Percentiles rank a stretch among this genome's conserved stretches.
phyloP scores from a whole-genome alignment of 2,113 vertebrate genomes.

The Callaeas wilsoni region DNA sequence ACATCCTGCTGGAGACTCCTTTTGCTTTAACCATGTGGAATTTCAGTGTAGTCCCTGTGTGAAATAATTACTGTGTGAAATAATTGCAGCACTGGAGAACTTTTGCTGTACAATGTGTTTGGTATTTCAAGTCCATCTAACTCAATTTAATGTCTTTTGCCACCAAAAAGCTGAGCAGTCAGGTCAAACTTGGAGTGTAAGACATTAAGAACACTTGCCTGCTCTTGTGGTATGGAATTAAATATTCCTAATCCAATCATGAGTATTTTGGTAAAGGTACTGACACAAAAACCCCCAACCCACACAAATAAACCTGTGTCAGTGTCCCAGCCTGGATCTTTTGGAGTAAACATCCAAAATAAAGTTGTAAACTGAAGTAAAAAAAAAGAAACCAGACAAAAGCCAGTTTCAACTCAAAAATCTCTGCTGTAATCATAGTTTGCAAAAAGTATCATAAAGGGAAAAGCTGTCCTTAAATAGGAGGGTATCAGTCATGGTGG shows the following conservation, averaged over 20 bases:
- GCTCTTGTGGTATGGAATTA: background rate
- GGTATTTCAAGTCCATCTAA: background rate
- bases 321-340: background rate
- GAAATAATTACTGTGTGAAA: background rate
- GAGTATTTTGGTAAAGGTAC: background rate
- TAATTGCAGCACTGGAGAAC: background rate
- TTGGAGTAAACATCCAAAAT: background rate
- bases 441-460: background rate
- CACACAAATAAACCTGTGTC: background rate
- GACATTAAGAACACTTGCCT: background rate
- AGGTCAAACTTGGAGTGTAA: background rate
- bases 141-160: background rate
- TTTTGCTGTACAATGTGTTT: background rate
- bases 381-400: background rate
- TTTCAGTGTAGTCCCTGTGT: background rate
- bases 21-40: background rate
- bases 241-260: background rate
- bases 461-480: background rate
- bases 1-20: background rate
- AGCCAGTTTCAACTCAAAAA: background rate
- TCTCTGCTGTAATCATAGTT: background rate
- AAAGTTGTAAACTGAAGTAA: background rate
- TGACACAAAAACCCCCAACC: background rate
- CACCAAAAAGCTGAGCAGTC: background rate
- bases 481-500: background rate